Percentiles rank a stretch among this genome's conserved stretches.
phyloP scores from a whole-genome alignment of 2,113 vertebrate species.

The Peucedramus taeniatus region DNA sequence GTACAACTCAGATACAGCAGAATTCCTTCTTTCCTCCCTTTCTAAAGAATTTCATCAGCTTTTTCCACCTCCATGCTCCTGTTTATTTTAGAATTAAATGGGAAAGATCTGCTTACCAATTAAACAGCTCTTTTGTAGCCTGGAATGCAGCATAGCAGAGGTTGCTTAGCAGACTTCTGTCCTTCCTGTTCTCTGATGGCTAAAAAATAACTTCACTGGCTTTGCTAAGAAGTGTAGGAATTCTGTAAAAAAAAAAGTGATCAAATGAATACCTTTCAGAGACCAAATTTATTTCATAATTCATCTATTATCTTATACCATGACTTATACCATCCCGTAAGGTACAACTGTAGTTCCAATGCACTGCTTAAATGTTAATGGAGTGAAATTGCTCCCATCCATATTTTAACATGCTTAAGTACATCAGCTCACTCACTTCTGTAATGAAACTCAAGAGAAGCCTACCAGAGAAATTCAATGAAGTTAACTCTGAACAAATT shows the following conservation, averaged over 20 bases:
- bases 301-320: not conserved
- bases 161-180: not conserved
- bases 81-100: not conserved
- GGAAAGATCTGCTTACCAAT: not conserved
- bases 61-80: not conserved
- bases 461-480: not conserved
- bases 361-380: constrained; percentile 60
- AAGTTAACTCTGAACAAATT: not conserved
- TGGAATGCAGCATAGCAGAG: not conserved
- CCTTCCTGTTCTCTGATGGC: not conserved
- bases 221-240: not conserved
- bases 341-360: constrained; percentile 17
- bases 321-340: constrained; percentile 5
- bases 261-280: constrained; percentile 30
- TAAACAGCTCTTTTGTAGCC: not conserved
- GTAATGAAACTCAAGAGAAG: not conserved
- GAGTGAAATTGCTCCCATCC: constrained; percentile 44
- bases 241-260: not conserved
- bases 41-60: not conserved
- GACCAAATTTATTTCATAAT: constrained; percentile 31
- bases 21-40: not conserved
- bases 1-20: not conserved
- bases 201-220: not conserved
- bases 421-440: not conserved
- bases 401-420: constrained; percentile 57